phyloP scores from a whole-genome alignment of 2,113 vertebrate species.

The Pseudorasbora parva region DNA sequence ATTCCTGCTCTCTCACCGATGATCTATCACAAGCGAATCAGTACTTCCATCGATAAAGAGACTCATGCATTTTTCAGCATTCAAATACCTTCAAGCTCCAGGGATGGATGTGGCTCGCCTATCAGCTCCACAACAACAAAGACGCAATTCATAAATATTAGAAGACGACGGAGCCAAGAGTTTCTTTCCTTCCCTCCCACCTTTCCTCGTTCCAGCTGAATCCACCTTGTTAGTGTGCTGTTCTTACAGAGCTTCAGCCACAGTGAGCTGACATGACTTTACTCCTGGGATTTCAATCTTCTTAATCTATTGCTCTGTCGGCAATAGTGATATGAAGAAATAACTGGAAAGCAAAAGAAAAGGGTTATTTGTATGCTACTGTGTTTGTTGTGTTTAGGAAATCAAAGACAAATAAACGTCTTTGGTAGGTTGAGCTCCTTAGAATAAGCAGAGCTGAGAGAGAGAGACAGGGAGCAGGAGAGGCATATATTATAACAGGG shows the following conservation, averaged over 20 bases:
- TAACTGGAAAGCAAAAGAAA: constrained; percentile 9
- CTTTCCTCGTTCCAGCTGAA: constrained; percentile 23
- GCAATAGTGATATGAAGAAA: constrained; percentile 23
- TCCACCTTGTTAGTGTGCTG: constrained; percentile 42
- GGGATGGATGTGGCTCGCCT: constrained; percentile 65
- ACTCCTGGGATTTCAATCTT: constrained; percentile 22
- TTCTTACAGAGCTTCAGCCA: constrained; percentile 34
- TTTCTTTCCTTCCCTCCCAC: constrained; percentile 53
- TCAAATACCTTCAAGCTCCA: constrained; percentile 70
- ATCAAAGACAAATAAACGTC: constrained; percentile 37
- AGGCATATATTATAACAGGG: neutral
- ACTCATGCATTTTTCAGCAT: constrained; percentile 78
- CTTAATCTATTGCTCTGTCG: constrained; percentile 32
- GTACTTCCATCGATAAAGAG: constrained; percentile 70
- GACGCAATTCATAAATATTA: constrained; percentile 74
- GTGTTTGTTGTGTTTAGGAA: constrained; percentile 37
- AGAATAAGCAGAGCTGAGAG: constrained; percentile 19
- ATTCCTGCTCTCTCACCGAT: constrained; percentile 56
- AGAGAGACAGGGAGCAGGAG: neutral
- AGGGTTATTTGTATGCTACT: constrained; percentile 33
- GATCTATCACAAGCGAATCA: constrained; percentile 68
- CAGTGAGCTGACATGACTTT: constrained; percentile 32
- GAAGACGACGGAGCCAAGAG: constrained; percentile 49
- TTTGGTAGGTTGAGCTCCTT: neutral
- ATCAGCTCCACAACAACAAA: constrained; percentile 71